These are phyloP conservation scores for Chrosomus eos DNA, from an alignment of 2,797 vertebrate species.

Conservation along the genomic window DNA sequence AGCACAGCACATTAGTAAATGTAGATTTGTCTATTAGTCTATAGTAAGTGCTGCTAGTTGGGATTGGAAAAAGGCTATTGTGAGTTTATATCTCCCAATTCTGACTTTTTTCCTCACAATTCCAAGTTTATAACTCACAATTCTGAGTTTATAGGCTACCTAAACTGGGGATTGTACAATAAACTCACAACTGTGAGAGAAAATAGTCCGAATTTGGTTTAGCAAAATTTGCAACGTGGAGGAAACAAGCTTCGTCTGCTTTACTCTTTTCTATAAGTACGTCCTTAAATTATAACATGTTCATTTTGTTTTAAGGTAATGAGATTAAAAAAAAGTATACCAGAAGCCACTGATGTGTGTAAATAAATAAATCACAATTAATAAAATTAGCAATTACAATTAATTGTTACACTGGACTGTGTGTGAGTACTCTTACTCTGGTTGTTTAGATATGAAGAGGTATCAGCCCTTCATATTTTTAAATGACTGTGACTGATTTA, in stretches of 20 bases:
- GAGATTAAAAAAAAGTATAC: background rate
- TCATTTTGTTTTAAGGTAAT: background rate
- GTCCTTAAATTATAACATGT: background rate
- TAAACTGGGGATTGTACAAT: background rate
- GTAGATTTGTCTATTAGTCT: background rate
- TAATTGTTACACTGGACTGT: too few species aligned
- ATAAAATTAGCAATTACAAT: too few species aligned
- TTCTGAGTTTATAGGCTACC: background rate
- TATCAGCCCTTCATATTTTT: too few species aligned
- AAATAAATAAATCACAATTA: background rate
- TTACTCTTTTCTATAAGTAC: background rate
- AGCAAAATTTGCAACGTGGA: too few species aligned
- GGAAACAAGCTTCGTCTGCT: background rate
- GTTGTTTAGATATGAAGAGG: too few species aligned
- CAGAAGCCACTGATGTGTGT: background rate
- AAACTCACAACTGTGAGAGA: background rate
- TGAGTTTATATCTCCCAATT: background rate
- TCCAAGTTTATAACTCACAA: background rate
- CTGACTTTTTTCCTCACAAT: too few species aligned
- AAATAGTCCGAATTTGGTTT: too few species aligned
- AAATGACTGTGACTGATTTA: too few species aligned
- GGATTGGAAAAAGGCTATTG: background rate
- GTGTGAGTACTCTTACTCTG: too few species aligned
- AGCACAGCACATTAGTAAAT: background rate
- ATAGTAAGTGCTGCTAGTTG: background rate